Percentiles rank a stretch among this genome's conserved stretches.
phyloP scores from a whole-genome alignment of 2,113 vertebrate genomes.

The Hylia prasina region DNA sequence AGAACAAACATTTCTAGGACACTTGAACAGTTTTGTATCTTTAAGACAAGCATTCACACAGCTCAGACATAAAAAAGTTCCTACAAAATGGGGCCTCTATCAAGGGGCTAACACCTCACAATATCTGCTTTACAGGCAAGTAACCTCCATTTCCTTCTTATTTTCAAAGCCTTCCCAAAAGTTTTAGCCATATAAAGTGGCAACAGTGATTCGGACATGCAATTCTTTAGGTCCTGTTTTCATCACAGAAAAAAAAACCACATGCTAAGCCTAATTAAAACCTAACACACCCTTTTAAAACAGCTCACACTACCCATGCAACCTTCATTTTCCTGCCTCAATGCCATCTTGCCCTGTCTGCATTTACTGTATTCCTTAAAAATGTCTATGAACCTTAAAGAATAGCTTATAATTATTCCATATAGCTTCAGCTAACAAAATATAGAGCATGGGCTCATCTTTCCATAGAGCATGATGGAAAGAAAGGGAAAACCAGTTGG shows the following conservation, averaged over 20 bases:
- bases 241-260: rapidly evolving
- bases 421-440: background rate
- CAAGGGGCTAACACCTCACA: background rate
- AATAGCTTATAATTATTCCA: background rate
- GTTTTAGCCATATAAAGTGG: background rate
- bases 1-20: background rate
- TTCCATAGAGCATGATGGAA: background rate
- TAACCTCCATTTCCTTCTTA: background rate
- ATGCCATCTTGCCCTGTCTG: background rate
- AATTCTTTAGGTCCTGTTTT: background rate
- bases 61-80: background rate
- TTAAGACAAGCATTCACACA: background rate
- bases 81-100: background rate
- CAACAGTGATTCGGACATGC: background rate
- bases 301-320: background rate
- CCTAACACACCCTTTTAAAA: background rate
- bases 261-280: background rate
- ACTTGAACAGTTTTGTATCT: background rate
- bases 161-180: background rate
- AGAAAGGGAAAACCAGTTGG: background rate
- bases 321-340: background rate
- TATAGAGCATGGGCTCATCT: background rate
- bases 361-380: background rate
- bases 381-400: background rate
- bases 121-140: background rate